phyloP scores from a whole-genome alignment of 1,140 invertebrate genomes.

The Philotrypesis tridentata region DNA sequence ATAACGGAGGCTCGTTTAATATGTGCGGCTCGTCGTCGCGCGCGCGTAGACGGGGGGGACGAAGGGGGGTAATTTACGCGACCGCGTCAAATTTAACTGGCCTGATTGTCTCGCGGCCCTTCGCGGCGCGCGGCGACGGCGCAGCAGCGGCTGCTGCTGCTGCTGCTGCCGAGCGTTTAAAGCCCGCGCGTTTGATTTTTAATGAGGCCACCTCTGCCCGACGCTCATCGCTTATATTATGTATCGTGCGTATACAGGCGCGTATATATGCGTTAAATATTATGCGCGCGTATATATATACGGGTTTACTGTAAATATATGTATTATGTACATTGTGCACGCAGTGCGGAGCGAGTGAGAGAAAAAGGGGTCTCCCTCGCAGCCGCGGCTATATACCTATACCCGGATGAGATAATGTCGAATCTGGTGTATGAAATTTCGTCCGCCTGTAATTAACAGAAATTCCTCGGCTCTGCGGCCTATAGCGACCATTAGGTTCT shows the following conservation, averaged over 20 bases:
- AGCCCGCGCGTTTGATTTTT: not conserved
- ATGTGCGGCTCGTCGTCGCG: not conserved
- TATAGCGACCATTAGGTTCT: slow-evolving; percentile 37
- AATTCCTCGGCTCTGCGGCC: not conserved
- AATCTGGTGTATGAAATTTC: not conserved
- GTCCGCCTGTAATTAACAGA: slow-evolving; percentile 35
- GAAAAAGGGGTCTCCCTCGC: not conserved
- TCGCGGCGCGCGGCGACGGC: too few relatives aligned
- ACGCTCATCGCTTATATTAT: too few relatives aligned
- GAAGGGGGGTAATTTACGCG: not conserved
- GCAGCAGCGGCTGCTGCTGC: too few relatives aligned
- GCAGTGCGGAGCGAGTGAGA: too few relatives aligned
- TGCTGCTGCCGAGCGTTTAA: not conserved
- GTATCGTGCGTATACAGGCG: too few relatives aligned
- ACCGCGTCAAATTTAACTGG: slow-evolving; percentile 3
- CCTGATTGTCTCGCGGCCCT: not conserved
- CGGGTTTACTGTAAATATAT: not conserved
- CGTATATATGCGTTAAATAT: too few relatives aligned
- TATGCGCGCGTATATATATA: not conserved
- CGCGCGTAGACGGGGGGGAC: not conserved
- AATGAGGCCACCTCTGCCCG: not conserved
- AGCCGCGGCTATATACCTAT: too few relatives aligned
- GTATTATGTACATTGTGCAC: too few relatives aligned
- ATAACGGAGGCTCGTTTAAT: not conserved
- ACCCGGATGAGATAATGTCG: too few relatives aligned